Base-by-base conservation (phyloP, 2,888 invertebrate genomes). In the Rambutsinella grinnellia region DNA sequence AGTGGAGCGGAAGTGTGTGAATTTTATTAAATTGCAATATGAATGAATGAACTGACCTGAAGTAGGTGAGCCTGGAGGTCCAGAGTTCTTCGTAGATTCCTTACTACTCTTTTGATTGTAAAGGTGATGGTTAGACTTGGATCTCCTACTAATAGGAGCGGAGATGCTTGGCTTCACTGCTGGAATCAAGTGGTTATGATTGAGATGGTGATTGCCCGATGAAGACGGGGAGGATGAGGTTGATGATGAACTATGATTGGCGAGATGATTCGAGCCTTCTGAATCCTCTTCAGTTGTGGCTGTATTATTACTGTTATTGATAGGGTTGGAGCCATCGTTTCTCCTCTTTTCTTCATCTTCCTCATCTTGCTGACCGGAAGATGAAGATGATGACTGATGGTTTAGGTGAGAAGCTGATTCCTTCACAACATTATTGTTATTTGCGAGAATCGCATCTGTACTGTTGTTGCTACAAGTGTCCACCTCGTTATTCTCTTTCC, bases 131-230 rank as follows among this genome's bases (percentile, higher is more conserved):
- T 74, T 54, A 62, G 79, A 75, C 66, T 81, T 82, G 69, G 81
- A 79, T 26, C 82, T 79, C 15, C 81, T 76, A 66, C 77, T 80
- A 49, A 83, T 83, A 10, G 83, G 83, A 23, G 83, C 83, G n/a
- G 82, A 82, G 60, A 83, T 83, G 60, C 82, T 82, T 10, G 82
- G 80, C 58, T 81, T 82, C 53, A 82, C 82, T 61, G 75, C 78
- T 8, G 82, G 79, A 76, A 83, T 83, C 60, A 80, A 79, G 62
- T 83, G 69, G 63, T 76, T 80, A 28, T 81, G 78, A 78, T 78
- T 81, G 56, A 79, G 72, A 68, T 72, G 76, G 28, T 63, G 53
- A 56, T 56, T 56, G 54, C 54, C 53, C 51, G 56, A 54, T n/a
- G 70, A 63, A 17, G 76, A 51, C 15, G 69, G 47, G 24, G 66